Base-by-base conservation (phyloP, 2,797 vertebrate species). In the Arnoldichthys spilopterus region DNA sequence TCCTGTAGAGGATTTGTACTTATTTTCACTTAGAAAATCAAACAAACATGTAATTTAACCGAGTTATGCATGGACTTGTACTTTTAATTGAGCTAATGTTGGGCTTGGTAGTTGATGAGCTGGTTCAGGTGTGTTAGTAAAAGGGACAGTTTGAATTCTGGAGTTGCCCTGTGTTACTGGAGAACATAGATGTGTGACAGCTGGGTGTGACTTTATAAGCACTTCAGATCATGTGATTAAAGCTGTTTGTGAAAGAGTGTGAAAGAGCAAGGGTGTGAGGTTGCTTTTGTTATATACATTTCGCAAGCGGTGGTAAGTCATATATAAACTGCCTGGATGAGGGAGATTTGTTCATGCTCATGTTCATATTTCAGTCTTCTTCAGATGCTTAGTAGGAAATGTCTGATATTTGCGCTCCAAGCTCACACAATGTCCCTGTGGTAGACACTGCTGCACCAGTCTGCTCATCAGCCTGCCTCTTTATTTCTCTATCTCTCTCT, bases 331-430 rank as follows among this genome's bases (percentile, higher is more conserved):
- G 5, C 77, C 20, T 54, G 45, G 20, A 20, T 64, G 68, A 30
- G n/a, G 13, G 16, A 61, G 6, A 68, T 34, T 34, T 56, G 64
- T 47, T 34, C 43, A 9, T 80, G 74, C 72, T 56, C 59, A 58
- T 75, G 77, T 74, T 37, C 43, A 68, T 70, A 63, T 32, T 70
- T 58, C 26, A 64, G 30, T 62, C 28, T 78, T 75, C 72, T 53
- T 40, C 43, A 64, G 18, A 45, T n/a, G 32, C 67, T 76, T 76
- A 59, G 40, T 24, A n/a, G 1, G 32, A 72, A 67, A 75, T 47
- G 68, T 81, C 68, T 79, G 73, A 84, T 72, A 66, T n/a, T 73
- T 62, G 24, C 72, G 72, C 47, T 78, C 58, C 15, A 71, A 64
- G 59, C 59, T 54, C 51, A 70, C 63, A 61, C 30, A 0, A 69